Conservation (phyloP, 1,140 invertebrate species). For the Lucilia cuprina region DNA sequence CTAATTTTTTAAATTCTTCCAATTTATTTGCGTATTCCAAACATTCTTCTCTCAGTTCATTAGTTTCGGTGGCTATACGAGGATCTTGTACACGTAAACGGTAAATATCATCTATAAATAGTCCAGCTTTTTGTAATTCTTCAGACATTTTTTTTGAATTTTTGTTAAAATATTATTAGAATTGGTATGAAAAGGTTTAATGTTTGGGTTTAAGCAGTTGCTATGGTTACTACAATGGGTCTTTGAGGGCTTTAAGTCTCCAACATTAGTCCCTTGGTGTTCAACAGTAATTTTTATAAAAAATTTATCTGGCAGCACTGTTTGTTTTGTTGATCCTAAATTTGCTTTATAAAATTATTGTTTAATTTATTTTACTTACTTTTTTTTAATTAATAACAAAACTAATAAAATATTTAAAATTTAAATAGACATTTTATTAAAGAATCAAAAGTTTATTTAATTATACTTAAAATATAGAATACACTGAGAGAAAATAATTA, state of each 20-base stretch:
- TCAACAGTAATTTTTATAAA: no score
- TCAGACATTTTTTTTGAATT: conserved; percentile 67
- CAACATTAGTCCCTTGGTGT: neutral
- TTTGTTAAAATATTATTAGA: neutral
- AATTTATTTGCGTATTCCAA: conserved; percentile 79
- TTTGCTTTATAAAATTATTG: neutral
- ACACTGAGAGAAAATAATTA: neutral
- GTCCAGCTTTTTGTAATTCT: conserved; percentile 71
- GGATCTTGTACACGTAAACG: conserved; percentile 82
- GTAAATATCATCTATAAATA: conserved; percentile 84
- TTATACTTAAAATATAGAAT: conserved; percentile 1
- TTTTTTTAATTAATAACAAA: neutral
- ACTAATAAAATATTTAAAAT: neutral
- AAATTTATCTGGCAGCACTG: no score
- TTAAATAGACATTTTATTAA: neutral
- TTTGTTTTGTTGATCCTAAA: no score
- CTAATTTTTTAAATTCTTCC: conserved; percentile 76
- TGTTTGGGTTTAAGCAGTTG: neutral
- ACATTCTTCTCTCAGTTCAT: conserved; percentile 79
- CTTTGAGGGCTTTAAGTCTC: neutral
- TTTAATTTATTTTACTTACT: neutral
- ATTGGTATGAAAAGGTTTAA: no score
- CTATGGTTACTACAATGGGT: neutral
- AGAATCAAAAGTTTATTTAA: conserved; percentile 1
- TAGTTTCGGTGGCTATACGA: conserved; percentile 73